Evolutionary conservation across 2,888 invertebrate species (phyloP).

Genomic region (Drosophila putrida): DNA sequence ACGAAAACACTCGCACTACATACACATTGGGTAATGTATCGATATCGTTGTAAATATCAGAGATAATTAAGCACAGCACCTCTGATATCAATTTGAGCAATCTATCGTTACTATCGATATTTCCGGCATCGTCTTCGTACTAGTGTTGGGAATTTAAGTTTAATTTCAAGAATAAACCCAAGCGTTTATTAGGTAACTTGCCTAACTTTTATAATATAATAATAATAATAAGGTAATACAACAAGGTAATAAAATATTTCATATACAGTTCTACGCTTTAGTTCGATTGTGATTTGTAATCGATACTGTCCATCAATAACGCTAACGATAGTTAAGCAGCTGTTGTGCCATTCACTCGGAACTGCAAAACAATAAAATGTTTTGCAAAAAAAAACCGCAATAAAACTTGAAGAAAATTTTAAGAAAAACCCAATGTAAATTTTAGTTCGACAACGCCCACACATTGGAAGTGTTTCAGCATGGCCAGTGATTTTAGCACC

Average conservation of each 20-base stretch:
- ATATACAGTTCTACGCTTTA: too few relatives aligned
- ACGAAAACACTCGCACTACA: constrained; percentile 63
- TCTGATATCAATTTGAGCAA: constrained; percentile 19
- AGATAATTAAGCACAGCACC: constrained; percentile 38
- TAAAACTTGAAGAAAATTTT: constrained; percentile 42
- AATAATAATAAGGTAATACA: too few relatives aligned
- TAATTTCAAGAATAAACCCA: too few relatives aligned
- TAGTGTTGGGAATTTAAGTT: too few relatives aligned
- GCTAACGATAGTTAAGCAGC: constrained; percentile 34
- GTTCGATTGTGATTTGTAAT: background rate
- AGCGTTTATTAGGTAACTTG: too few relatives aligned
- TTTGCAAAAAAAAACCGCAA: constrained; percentile 52
- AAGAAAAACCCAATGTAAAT: constrained; percentile 25
- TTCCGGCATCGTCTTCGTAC: too few relatives aligned
- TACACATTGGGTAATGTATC: constrained; percentile 61
- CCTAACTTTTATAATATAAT: too few relatives aligned
- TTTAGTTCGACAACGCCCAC: background rate
- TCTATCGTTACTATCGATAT: background rate
- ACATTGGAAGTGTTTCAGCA: constrained; percentile 14
- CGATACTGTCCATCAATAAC: background rate
- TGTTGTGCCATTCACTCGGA: constrained; percentile 54
- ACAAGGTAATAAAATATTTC: too few relatives aligned
- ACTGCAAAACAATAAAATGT: constrained; percentile 58
- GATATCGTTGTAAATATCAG: constrained; percentile 49
- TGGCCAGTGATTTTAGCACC: constrained; percentile 63